phyloP scores from a whole-genome alignment of 2,888 invertebrate species.

The Perdita meconis region DNA sequence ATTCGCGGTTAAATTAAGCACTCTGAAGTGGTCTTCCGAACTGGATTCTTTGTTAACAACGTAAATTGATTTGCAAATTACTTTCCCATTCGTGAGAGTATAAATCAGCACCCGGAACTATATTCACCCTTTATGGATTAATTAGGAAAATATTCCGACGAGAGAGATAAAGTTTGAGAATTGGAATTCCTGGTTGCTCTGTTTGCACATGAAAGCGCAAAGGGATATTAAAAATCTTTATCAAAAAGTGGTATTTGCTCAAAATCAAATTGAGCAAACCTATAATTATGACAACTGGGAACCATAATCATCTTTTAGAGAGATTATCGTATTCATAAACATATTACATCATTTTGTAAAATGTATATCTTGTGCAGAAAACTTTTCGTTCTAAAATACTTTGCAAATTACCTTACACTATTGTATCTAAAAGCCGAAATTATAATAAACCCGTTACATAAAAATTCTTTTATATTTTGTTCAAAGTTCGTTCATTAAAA shows the following conservation, averaged over 20 bases:
- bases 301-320: not conserved
- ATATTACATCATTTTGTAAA: no score
- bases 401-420: no score
- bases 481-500: no score
- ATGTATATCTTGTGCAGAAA: no score
- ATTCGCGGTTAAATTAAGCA: not conserved
- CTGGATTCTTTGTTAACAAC: not conserved
- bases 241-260: not conserved
- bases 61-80: conserved; percentile 3
- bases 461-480: no score
- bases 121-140: not conserved
- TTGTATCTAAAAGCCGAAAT: no score
- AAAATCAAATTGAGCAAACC: not conserved
- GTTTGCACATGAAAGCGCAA: not conserved
- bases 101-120: not conserved
- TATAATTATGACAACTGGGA: not conserved
- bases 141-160: conserved; percentile 1
- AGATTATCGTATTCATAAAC: no score
- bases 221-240: not conserved
- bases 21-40: not conserved
- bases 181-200: not conserved
- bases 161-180: not conserved
- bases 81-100: conserved; percentile 5
- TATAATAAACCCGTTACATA: no score
- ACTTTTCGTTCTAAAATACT: no score